Evolutionary conservation across 2,797 vertebrate genomes (phyloP), one percentile per base, ranked within the genome.

Genomic region (Amblyopsis hoosieri): DNA sequence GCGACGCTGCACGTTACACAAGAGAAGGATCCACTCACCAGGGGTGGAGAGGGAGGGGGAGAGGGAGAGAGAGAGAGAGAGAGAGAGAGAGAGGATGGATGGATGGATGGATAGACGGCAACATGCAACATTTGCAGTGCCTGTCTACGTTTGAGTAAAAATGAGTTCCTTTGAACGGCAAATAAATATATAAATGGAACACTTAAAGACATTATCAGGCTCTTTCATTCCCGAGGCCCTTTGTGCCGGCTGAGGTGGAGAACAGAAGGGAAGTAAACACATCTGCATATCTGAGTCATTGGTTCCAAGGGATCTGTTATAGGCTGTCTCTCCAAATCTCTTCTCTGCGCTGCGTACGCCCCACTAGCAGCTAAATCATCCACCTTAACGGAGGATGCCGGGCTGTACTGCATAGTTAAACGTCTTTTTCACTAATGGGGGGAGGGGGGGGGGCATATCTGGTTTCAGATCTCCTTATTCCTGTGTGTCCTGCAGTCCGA

Each of bases 271-370:
- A 87, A 90, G 88, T 86, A 90, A 90, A 92, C 89, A 90, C 86
- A 90, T 90, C 89, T 90, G 89, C 89, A 90, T 89, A 89, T 90
- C 89, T 93, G 90, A 93, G 87, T 91, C 91, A 92, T 87, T 85
- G 86, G 85, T 85, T 89, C 84, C 85, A 86, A 84, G 87, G 86
- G 87, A 88, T 85, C 78, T 85, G 88, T 90, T 88, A 85, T 86
- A 84, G 85, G 85, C 82, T 90, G 83, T 87, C 86, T 89, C 82
- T 84, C 81, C 81, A 82, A 82, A 88, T 89, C 83, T 87, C 77
- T 83, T 86, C 84, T 84, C 81, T 65, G 77, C 37, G 64, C 76
- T 81, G 78, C 82, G 82, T 64, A 47, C 75, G 79, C 76, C 86
- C 83, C 80, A 87, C 76, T 74, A 85, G 67, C 75, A 78, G 77